These are phyloP conservation scores for Ctenopoma multispine DNA, from an alignment of 2,797 vertebrate species.

Conservation along the genomic window DNA sequence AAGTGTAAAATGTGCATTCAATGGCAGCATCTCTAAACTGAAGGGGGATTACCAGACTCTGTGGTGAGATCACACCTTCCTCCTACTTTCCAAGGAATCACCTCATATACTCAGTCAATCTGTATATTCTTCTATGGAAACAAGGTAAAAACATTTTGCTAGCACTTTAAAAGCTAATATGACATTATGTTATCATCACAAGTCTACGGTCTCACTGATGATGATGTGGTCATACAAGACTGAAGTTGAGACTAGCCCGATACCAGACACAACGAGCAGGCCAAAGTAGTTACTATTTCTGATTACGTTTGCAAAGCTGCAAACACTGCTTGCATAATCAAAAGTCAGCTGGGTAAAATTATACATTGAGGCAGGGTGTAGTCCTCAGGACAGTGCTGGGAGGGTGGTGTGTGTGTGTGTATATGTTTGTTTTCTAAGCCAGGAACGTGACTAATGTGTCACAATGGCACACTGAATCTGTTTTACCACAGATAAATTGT, in stretches of 20 bases:
- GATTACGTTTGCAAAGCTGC: conserved; percentile 61
- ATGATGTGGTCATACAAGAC: conserved; percentile 33
- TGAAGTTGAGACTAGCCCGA: conserved; percentile 28
- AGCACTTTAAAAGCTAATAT: conserved; percentile 8
- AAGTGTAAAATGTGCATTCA: conserved; percentile 23
- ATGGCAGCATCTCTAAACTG: conserved; percentile 47
- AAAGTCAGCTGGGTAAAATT: conserved; percentile 72
- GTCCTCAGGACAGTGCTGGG: conserved; percentile 40
- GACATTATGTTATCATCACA: conserved; percentile 25
- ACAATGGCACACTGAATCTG: conserved; percentile 25
- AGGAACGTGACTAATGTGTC: conserved; percentile 61
- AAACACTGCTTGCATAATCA: conserved; percentile 63
- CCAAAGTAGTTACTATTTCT: conserved; percentile 47
- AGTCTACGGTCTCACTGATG: conserved; percentile 11
- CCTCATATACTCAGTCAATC: background rate
- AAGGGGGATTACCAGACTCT: conserved; percentile 54
- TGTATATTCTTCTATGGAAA: conserved; percentile 1
- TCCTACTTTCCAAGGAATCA: conserved; percentile 25
- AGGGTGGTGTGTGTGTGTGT: conserved; percentile 19
- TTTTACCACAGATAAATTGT: conserved; percentile 56
- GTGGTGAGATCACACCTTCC: conserved; percentile 29
- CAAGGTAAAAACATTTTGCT: background rate
- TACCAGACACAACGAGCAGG: conserved; percentile 39
- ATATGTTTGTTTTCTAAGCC: conserved; percentile 45
- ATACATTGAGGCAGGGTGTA: conserved; percentile 69